Evolutionary conservation across 35 echinoderm and acorn worm species (phyloP), one percentile per base, ranked within the genome.

Genomic region (Apostichopus japonicus): DNA sequence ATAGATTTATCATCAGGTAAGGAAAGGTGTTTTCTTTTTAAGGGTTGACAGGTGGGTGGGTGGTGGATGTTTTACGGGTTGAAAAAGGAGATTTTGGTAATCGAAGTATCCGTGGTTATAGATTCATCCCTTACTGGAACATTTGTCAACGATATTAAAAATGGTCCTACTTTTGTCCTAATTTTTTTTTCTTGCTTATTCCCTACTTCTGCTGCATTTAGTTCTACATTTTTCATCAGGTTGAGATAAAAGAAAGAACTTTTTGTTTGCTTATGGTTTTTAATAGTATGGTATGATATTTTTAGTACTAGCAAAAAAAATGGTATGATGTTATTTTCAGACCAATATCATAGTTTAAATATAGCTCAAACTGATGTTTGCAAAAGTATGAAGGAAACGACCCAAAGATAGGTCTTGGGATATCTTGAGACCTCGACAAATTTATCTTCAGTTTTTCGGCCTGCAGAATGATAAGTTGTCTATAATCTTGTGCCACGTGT

Each of bases 1-100:
- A 99, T 72, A 56, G 97, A 93, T 99, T 99, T 86, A 94, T 99
- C 55, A 90, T 95, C 17, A 96, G 97, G 97, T 99, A 92, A 58
- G 84, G 23, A 8, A 17, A 58, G 54, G 24, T 21, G 2, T 88
- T 10, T 65, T 24, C 53, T 87, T 16, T 88, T 25, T 61, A 7
- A 44, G 33, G 33, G 33, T 44, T 44, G 4, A 44, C 33, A 44
- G 33, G 33, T 4, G 33, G 33, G 33, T 44, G 2, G 33, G 33
- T 44, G 33, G 33, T 44, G 33, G 33, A 44, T 44, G 33, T 44
- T 44, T 25, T 17, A 67, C 62, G 15, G 15, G 17, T 44, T 78
- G 21, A 1, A 24, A 9, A 23, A 78, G 33, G 0, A 44, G 21
- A 78, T 11, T 78, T 78, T 78, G 77, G 21, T 23, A 11, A 9